Base-by-base conservation (phyloP, 2,797 vertebrate species). In the Cephalopachus bancanus region DNA sequence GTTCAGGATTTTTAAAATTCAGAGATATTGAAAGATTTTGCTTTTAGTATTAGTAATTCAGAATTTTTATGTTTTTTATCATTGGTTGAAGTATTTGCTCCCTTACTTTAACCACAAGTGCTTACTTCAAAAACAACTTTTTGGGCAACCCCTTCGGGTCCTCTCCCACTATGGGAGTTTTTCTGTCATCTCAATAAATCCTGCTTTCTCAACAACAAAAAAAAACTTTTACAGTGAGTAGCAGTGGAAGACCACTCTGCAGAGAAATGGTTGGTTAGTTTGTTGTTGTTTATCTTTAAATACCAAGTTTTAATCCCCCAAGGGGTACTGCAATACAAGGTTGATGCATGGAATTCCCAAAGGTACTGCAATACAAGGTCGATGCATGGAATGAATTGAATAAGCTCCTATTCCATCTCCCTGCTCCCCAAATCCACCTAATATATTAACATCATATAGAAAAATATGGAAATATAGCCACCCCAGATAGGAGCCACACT, bases 31-130 rank as follows among this genome's bases (percentile, higher is more conserved):
- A 71, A 28, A 87, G 49, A 55, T 91, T 90, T 90, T 75, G 71
- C 26, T 72, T 67, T 84, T 76, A 53, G 30, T 92, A 86, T 93
- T 62, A 76, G 16, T 78, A 94, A 33, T 30, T 83, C 89, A 83
- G 30, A 57, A n/a, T 75, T 95, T 64, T 84, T 6, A 4, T 33
- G 24, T 75, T 59, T 59, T 93, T 30, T 92, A 57, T 83, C 1
- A 53, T 86, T 55, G 49, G 19, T 71, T 83, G 37, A 71, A 81
- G 12, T 71, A 64, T 75, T 90, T 94, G 14, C 26, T 44, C 44
- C 59, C 53, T 79, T 86, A 53, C 49, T 69, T 88, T 83, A 79
- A 30, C 92, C n/a, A 53, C 8, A 44, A 20, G 20, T 64, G 20
- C 74, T 91, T 69, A 62, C 62, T 90, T 80, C 26, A 75, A 33